phyloP scores from a whole-genome alignment of 2,797 vertebrate genomes.

The Pseudochirops corinnae region DNA sequence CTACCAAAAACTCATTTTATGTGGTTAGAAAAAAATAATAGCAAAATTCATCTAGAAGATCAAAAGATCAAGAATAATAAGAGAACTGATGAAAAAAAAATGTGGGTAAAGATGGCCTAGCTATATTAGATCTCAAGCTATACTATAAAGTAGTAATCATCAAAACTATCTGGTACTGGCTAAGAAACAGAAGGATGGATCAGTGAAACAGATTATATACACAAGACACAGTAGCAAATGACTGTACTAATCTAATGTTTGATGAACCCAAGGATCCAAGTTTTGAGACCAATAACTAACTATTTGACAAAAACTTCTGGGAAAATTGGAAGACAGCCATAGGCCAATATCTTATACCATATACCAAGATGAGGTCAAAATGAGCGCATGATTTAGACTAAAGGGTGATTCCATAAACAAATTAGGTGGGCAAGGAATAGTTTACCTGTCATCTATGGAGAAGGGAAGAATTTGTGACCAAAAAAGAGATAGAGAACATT shows the following conservation, averaged over 20 bases:
- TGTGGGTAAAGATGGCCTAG: too few species aligned
- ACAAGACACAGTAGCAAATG: not conserved
- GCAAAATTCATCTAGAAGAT: too few species aligned
- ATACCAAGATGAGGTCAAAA: not conserved
- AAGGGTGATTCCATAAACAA: not conserved
- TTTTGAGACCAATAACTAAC: not conserved
- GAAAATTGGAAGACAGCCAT: not conserved
- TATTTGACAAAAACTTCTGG: not conserved
- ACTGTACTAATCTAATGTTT: not conserved
- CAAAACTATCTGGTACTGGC: too few species aligned
- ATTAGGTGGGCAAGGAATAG: not conserved
- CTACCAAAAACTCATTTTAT: too few species aligned
- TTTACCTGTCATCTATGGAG: not conserved
- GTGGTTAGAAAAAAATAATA: too few species aligned
- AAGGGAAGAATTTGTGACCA: not conserved
- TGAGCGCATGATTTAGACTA: not conserved
- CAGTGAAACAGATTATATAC: not conserved
- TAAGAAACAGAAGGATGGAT: not conserved
- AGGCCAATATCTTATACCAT: not conserved
- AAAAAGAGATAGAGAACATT: not conserved
- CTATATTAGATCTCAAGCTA: too few species aligned
- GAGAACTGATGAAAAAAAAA: too few species aligned
- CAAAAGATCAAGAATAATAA: too few species aligned
- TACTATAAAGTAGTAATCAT: too few species aligned
- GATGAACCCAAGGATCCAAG: not conserved